These are phyloP conservation scores for Gnathonemus longibarbis DNA, from an alignment of 2,113 vertebrate genomes.

Conservation along the genomic window DNA sequence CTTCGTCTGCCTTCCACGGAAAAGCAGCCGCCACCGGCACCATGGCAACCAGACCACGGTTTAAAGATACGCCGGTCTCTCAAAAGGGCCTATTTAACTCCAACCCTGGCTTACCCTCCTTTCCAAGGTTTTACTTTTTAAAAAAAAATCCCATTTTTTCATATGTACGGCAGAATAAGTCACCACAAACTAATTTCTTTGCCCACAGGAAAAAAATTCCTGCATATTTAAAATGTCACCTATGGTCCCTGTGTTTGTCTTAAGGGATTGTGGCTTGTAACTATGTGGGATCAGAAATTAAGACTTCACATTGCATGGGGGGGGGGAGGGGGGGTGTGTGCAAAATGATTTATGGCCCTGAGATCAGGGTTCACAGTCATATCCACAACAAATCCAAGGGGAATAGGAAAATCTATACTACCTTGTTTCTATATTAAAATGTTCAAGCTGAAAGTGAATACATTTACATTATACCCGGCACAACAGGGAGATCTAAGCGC, in stretches of 20 bases:
- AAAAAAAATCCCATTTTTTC: neutral
- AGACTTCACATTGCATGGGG: neutral
- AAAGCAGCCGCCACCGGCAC: conserved; percentile 21
- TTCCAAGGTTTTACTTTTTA: conserved; percentile 7
- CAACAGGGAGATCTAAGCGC: neutral
- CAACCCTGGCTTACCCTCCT: conserved; percentile 28
- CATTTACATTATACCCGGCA: neutral
- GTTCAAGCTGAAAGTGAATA: neutral
- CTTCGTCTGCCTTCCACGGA: neutral
- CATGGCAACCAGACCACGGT: conserved; percentile 52
- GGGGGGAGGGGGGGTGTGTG: neutral
- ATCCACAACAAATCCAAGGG: neutral
- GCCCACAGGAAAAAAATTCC: conserved; percentile 7
- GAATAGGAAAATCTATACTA: neutral
- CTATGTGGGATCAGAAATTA: neutral
- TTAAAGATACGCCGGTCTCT: conserved; percentile 27
- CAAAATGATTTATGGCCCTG: neutral
- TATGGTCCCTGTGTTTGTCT: neutral
- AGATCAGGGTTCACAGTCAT: neutral
- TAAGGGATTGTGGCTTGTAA: neutral
- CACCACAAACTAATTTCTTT: neutral
- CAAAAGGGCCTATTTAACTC: conserved; percentile 23
- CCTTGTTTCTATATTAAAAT: neutral
- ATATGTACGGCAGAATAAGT: neutral
- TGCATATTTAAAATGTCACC: conserved; percentile 3